Base-by-base conservation (phyloP, 1,140 invertebrate species). In the Metopolophium dirhodum region DNA sequence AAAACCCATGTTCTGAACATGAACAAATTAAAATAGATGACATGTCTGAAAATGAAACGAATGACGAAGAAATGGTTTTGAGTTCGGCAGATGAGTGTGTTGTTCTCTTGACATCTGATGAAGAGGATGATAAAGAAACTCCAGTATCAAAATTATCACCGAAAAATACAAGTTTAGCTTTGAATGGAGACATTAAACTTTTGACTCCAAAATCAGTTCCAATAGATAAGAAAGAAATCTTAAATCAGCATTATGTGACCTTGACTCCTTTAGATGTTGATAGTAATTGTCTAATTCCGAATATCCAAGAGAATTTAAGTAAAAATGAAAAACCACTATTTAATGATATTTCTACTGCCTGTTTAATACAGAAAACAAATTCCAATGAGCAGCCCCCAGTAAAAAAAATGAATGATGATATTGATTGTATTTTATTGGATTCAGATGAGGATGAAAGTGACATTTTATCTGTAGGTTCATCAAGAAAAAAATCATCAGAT, bases 401-500 rank as follows among this genome's bases (percentile, higher is more conserved):
- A 77, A 18, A 7, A 77, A 77, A 77, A 77, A 77, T 30, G 1
- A 68, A 14, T 18, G 20, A 47, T 11, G 82, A n/a, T 14, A 82
- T 51, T 54, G 77, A 85, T 30, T 2, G 86, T 0, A 51, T 93
- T 3, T 37, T 30, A 22, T 20, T 93, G 6, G 35, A 85, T 85
- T 85, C 91, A 37, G 90, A 83, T 51, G 35, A 57, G 0, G 90
- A 91, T 51, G 88, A 90, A 51, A 57, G 9, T 57, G 88, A 54
- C 9, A 9, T 30, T 45, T 7, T 82, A 26, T 91, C 41, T 49
- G 20, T 23, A 30, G 30, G 4, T 30, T 92, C 91, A 30, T 54
- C n/a, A 14, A 92, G 77, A 85, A 1, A 30, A 83, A n/a, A 49
- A 37, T 51, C 68, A n/a, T 77, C 49, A 23, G 45, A 49, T 82